Conservation (phyloP, 1,140 invertebrate species). For the Gyrodactylus salaris region DNA sequence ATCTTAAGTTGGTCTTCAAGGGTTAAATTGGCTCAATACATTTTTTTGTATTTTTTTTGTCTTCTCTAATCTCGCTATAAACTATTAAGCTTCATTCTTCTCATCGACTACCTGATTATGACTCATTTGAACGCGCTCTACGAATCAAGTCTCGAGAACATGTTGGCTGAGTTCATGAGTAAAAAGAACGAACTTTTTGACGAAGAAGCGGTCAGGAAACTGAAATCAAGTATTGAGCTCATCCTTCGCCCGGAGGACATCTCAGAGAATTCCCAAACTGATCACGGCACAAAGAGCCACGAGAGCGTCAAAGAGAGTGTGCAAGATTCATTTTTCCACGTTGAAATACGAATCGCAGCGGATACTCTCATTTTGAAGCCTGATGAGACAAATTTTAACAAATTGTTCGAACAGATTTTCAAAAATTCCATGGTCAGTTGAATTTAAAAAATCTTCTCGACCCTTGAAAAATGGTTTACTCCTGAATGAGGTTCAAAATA, state of each 20-base stretch:
- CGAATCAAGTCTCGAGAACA: conserved; percentile 24
- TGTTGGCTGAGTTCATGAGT: conserved; percentile 26
- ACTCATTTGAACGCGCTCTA: conserved; percentile 32
- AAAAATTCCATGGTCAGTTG: too few species aligned
- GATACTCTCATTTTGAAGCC: neutral
- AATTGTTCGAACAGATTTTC: conserved; percentile 14
- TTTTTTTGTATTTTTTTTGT: conserved; percentile 7
- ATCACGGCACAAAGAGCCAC: too few species aligned
- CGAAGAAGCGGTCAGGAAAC: conserved; percentile 22
- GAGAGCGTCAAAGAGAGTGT: too few species aligned
- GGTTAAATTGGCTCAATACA: conserved; percentile 14
- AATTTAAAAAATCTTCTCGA: too few species aligned
- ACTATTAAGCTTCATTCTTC: conserved; percentile 31
- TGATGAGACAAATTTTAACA: conserved; percentile 13
- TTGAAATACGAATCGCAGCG: neutral
- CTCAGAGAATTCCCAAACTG: neutral
- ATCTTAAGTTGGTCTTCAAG: too few species aligned
- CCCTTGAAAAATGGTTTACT: conserved; percentile 10
- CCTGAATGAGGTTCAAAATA: conserved; percentile 2
- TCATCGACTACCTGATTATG: conserved; percentile 36
- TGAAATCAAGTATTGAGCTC: conserved; percentile 13
- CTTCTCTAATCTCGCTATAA: too few species aligned
- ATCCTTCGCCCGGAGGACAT: conserved; percentile 8
- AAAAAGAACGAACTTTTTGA: conserved; percentile 27
- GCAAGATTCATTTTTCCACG: neutral